Evolutionary conservation across 2,888 invertebrate genomes (phyloP), one percentile per base, ranked within the genome.

Genomic region (Troides helena): DNA sequence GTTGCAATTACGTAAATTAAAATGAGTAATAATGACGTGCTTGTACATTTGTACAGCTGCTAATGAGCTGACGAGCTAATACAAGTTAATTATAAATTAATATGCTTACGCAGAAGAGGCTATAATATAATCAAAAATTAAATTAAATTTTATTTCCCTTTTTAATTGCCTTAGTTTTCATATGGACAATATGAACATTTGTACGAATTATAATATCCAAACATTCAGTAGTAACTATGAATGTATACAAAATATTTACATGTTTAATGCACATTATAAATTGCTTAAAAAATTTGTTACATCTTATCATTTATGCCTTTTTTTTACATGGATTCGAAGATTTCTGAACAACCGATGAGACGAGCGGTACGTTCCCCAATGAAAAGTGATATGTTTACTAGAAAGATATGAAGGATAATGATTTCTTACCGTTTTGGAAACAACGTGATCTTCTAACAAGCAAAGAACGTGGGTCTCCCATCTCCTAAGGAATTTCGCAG

Each of bases 401-500:
- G 39, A 39, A 39, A 50, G 2, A 50, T 50, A 50, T 50, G 14
- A 50, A 50, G 4, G 14, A 50, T 17, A 50, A 50, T 17, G 18
- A 50, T 50, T 50, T 17, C 95, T 94, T 84, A 96, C 96, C 93
- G 95, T 95, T 88, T 95, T 95, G 1, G 96, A 96, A 60, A 94
- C 90, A 62, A 97, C 94, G 77, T 95, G 94, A 69, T 94, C 93
- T 75, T 95, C 95, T 76, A 94, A 94, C 74, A 97, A 88, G 77
- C 94, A 94, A 14, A 97, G 92, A 77, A 95, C 94, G 83, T 96
- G 96, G 57, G 94, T 95, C 85, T 97, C 96, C 96, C 96, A 97
- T 73, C 96, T 90, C 65, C 96, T 90, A 57, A 96, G 92, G 83
- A 96, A 96, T 85, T 96, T 96, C 73, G 96, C 95, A 68, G 95